Percentiles rank a stretch among this genome's conserved stretches.
These are phyloP conservation scores for Copsychus sechellarum DNA, from an alignment of 2,113 vertebrate genomes.

Conservation along the genomic window DNA sequence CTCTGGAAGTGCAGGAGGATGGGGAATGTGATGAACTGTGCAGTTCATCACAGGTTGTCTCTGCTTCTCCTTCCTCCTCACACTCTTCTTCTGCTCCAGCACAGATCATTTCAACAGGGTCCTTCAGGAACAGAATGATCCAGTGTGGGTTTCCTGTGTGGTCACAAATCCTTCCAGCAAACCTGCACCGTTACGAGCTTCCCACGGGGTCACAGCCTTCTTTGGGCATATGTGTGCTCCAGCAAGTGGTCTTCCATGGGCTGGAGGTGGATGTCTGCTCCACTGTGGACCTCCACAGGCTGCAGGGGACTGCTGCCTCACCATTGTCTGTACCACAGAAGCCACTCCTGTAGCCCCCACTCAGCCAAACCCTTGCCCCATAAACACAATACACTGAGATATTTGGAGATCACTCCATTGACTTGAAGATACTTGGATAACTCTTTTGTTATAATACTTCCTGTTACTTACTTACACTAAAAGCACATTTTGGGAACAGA, in stretches of 20 bases:
- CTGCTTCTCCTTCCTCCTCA: not conserved
- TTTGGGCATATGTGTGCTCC: not conserved
- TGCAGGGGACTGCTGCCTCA: not conserved
- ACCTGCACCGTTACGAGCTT: not conserved
- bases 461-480: not conserved
- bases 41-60: not conserved
- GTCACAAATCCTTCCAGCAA: not conserved
- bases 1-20: rapidly evolving
- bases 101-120: not conserved
- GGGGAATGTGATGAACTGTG: not conserved
- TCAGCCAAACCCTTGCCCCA: not conserved
- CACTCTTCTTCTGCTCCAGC: not conserved
- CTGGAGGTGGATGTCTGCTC: not conserved
- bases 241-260: rapidly evolving
- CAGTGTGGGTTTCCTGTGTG: not conserved
- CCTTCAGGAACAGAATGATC: not conserved
- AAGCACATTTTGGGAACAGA: not conserved
- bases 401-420: not conserved
- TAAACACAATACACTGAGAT: not conserved
- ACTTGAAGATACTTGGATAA: not conserved
- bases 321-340: not conserved
- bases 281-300: no score
- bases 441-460: not conserved
- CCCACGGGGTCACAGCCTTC: not conserved
- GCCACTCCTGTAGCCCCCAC: not conserved